Percentiles rank a stretch among this genome's conserved stretches.
Conservation (phyloP, 2,113 vertebrate genomes). For the Gadus chalcogrammus region DNA sequence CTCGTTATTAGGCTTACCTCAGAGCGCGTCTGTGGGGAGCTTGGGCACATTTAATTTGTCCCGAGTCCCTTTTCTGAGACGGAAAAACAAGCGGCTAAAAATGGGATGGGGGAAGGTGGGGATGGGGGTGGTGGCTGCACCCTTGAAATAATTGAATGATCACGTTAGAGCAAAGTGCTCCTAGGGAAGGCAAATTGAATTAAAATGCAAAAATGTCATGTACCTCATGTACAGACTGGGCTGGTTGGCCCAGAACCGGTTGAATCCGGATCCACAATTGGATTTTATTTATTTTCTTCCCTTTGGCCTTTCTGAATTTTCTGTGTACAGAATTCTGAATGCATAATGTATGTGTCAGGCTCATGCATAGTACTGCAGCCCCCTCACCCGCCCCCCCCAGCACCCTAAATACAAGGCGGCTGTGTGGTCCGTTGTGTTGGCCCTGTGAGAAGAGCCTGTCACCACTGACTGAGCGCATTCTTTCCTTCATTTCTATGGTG, state of each 20-base stretch:
- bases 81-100: too few relatives aligned
- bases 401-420: conserved; percentile 43
- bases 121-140: neutral
- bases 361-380: conserved; percentile 29
- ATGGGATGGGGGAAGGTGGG: too few relatives aligned
- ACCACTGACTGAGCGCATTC: conserved; percentile 66
- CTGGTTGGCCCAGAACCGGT: neutral
- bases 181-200: neutral
- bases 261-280: neutral
- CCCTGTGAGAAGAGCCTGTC: conserved; percentile 63
- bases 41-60: neutral
- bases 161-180: neutral
- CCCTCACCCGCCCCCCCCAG: neutral
- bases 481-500: conserved; percentile 67
- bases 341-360: conserved; percentile 55
- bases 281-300: neutral
- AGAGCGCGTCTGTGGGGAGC: neutral
- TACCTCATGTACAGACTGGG: neutral
- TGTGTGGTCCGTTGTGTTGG: conserved; percentile 58
- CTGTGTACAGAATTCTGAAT: conserved; percentile 59
- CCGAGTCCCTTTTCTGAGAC: too few relatives aligned
- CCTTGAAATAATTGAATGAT: neutral
- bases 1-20: neutral
- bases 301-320: neutral
- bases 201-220: neutral